Evolutionary conservation across 2,113 vertebrate species (phyloP).

Genomic region (Syngnathoides biaculeatus): DNA sequence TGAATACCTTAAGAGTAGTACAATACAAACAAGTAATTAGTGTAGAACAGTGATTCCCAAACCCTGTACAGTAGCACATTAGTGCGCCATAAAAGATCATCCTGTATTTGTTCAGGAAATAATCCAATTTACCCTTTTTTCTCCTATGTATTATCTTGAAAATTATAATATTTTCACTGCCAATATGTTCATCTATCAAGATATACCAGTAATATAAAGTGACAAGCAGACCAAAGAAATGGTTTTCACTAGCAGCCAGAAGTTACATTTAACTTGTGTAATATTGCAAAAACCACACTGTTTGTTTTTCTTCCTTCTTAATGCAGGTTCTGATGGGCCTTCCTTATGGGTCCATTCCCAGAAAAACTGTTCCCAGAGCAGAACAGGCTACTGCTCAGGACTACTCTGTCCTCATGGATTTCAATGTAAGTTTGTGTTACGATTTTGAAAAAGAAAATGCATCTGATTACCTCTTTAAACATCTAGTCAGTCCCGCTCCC

Average conservation of each 20-base stretch:
- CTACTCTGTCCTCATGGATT: slow-evolving; percentile 94
- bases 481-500: no score
- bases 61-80: no score
- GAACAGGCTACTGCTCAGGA: slow-evolving; percentile 90
- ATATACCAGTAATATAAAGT: no score
- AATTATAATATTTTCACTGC: no score
- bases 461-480: neutral
- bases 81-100: no score
- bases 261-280: no score
- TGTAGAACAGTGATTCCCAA: neutral
- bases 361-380: slow-evolving; percentile 90
- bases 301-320: neutral
- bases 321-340: slow-evolving; percentile 90
- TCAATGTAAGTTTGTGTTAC: slow-evolving; percentile 77
- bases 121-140: no score
- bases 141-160: no score
- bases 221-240: no score
- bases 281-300: neutral
- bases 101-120: no score
- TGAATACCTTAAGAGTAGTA: neutral
- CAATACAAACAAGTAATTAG: neutral
- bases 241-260: no score
- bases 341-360: slow-evolving; percentile 90
- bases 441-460: neutral
- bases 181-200: no score